Base-by-base conservation (phyloP, 2,797 vertebrate species). In the Pipistrellus pygmaeus region DNA sequence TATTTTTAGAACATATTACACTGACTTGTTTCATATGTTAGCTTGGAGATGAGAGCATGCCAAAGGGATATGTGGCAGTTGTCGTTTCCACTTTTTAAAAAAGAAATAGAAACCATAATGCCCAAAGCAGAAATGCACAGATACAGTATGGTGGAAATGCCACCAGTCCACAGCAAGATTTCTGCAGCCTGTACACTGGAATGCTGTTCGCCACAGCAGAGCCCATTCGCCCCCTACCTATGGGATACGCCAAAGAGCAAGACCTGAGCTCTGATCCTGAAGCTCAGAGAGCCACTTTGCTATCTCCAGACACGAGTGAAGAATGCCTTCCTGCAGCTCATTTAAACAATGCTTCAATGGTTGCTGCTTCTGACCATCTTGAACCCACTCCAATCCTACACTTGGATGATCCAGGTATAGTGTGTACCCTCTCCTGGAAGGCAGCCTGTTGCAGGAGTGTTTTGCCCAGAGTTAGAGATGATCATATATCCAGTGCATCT, bases 1-100 rank as follows among this genome's bases (percentile, higher is more conserved):
- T 96, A 95, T 95, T 96, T 96, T 94, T 95, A 94, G 91, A 88
- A 83, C 41, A 44, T 41, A 38, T 46, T 77, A 92, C 14, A 35
- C 44, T 41, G 77, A 88, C 69, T 88, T 21, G 18, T 72, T 96
- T 96, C 93, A 73, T 73, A 76, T 38, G 87, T 83, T 83, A 80
- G 35, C 66, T 73, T 77, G 68, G n/a, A 62, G 85, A 93, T 66
- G 48, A 93, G 77, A 90, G 57, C 73, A 76, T 71, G 41, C 68
- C 60, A 93, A 75, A 60, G 64, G 77, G 44, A 81, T 60, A 38
- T 85, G 83, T 32, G 62, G 88, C 88, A 66, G 93, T 71, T 96
- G 88, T 51, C 51, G 21, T 90, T 95, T 81, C 84, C 57, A 60
- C 88, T 83, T 95, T 88, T 95, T 87, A 62, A 68, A 66, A 93